Percentiles rank a stretch among this genome's conserved stretches.
Evolutionary conservation across 2,888 invertebrate genomes (phyloP).

Genomic region (Didymodactylos carnosus): DNA sequence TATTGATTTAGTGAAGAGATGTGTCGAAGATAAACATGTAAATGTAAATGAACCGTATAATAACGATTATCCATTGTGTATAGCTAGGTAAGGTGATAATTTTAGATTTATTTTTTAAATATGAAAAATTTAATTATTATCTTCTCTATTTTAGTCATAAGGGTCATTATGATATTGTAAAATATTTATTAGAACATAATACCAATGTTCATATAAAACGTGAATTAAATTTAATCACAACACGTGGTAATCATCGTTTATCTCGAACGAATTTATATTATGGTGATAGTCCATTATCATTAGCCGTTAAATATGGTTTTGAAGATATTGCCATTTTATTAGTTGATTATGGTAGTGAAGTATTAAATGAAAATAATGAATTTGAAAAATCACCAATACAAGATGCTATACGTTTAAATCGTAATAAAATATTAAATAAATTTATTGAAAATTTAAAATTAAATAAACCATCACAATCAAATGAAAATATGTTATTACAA

Average conservation of each 20-base stretch:
- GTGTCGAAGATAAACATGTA: background rate
- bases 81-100: background rate
- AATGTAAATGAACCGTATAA: background rate
- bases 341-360: background rate
- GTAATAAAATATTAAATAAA: background rate
- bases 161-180: background rate
- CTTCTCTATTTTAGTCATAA: background rate
- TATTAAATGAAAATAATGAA: background rate
- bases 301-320: background rate
- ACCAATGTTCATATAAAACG: background rate
- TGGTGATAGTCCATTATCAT: background rate
- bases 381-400: background rate
- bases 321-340: background rate
- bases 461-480: background rate
- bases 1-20: background rate
- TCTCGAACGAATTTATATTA: background rate
- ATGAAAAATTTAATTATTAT: no score
- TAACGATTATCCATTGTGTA: background rate
- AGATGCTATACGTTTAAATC: background rate
- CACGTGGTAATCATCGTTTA: background rate
- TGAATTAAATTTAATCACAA: background rate
- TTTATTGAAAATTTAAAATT: background rate
- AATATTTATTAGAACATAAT: background rate
- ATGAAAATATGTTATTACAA: background rate
- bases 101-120: background rate